These are phyloP conservation scores for Callocephalon fimbriatum DNA, from an alignment of 2,113 vertebrate genomes.

Conservation along the genomic window DNA sequence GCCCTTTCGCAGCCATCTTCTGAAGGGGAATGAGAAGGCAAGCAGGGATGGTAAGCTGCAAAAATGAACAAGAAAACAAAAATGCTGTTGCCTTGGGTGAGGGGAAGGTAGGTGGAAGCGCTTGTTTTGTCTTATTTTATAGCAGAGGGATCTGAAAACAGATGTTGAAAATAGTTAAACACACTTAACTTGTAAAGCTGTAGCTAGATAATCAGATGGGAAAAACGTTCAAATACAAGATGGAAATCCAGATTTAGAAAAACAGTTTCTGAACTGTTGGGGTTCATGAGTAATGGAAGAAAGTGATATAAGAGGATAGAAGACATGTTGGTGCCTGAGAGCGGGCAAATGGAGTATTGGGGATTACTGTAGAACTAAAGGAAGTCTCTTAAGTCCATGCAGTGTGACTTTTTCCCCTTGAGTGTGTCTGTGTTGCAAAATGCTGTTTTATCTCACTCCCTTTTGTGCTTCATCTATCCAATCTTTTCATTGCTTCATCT, in stretches of 20 bases:
- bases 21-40: not conserved
- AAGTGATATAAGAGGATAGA: not conserved
- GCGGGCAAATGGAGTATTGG: not conserved
- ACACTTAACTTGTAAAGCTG: not conserved
- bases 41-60: not conserved
- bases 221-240: not conserved
- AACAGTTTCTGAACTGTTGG: not conserved
- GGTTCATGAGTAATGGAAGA: not conserved
- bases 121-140: not conserved
- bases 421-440: not conserved
- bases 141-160: not conserved
- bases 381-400: rapidly evolving
- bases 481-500: not conserved
- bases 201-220: not conserved
- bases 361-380: not conserved
- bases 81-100: not conserved
- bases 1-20: not conserved
- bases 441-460: not conserved
- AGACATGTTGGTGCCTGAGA: not conserved
- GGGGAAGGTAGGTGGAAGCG: not conserved
- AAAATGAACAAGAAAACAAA: not conserved
- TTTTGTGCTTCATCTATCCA: not conserved
- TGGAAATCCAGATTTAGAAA: not conserved
- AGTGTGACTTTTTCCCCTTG: not conserved
- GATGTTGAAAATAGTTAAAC: not conserved